Percentiles rank a stretch among this genome's conserved stretches.
These are phyloP conservation scores for Meloidogyne chitwoodi DNA, from an alignment of 1,140 invertebrate genomes.

Conservation along the genomic window DNA sequence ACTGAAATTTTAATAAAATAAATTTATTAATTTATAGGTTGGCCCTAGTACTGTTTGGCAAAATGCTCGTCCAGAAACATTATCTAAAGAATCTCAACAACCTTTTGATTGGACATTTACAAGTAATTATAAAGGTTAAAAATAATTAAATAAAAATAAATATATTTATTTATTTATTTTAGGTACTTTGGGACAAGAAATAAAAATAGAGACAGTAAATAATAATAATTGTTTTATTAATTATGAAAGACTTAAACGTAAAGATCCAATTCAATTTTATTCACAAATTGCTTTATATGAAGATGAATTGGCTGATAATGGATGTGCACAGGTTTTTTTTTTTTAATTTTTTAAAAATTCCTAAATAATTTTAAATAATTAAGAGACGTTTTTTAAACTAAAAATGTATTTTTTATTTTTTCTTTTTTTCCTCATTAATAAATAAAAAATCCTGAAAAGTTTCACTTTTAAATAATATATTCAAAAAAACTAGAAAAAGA, in stretches of 20 bases:
- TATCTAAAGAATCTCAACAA: conserved; percentile 54
- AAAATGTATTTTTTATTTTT: no score
- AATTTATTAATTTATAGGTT: conserved; percentile 22
- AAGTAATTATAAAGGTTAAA: conserved; percentile 34
- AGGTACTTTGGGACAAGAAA: conserved; percentile 61
- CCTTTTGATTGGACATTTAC: conserved; percentile 97
- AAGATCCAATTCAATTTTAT: conserved; percentile 89
- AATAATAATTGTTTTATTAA: conserved; percentile 72
- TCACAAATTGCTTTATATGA: conserved; percentile 88
- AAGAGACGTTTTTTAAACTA: no score
- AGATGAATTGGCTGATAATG: conserved; percentile 97
- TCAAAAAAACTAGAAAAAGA: not conserved
- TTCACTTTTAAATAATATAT: not conserved
- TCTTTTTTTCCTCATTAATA: no score
- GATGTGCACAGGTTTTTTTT: conserved; percentile 63
- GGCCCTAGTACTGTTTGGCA: conserved; percentile 36
- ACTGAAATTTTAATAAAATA: not conserved
- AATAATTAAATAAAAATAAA: conserved; percentile 65
- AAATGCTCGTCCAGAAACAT: conserved; percentile 22
- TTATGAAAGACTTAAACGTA: conserved; percentile 79
- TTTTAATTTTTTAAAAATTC: not conserved
- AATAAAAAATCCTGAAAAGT: no score
- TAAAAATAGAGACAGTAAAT: conserved; percentile 65
- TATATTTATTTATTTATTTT: conserved; percentile 68
- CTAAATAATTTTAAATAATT: no score